Conservation (phyloP, 92 coral and sea anemone species). For the Scolanthus callimorphus region DNA sequence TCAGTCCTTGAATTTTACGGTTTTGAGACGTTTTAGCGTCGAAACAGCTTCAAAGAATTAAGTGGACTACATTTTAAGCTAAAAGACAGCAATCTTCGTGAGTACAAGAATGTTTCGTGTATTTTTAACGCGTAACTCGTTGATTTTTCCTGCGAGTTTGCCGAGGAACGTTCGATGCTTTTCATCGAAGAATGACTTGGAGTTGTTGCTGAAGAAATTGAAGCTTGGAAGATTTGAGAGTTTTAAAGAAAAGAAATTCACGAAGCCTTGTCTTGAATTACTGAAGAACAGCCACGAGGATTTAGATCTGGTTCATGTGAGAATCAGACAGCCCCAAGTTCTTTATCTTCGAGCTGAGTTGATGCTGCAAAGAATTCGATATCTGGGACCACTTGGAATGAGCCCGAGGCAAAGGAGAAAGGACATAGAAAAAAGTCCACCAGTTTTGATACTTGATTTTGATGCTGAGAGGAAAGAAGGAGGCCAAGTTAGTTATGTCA, state of each 20-base stretch:
- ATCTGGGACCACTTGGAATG: slow-evolving; percentile 62
- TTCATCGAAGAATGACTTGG: slow-evolving; percentile 39
- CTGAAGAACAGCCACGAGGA: slow-evolving; percentile 59
- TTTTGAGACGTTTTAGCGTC: too few species aligned
- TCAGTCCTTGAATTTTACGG: too few species aligned
- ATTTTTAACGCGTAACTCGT: background rate
- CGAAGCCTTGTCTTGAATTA: slow-evolving; percentile 49
- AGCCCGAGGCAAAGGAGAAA: slow-evolving; percentile 62
- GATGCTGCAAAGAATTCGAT: slow-evolving; percentile 59
- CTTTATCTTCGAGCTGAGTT: slow-evolving; percentile 66
- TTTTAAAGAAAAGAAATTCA: slow-evolving; percentile 22
- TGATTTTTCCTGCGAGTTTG: background rate
- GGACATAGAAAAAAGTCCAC: slow-evolving; percentile 64
- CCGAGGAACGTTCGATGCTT: background rate
- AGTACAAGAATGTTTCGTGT: slow-evolving; percentile 1
- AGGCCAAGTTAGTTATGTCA: slow-evolving; percentile 47
- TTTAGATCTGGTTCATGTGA: slow-evolving; percentile 53
- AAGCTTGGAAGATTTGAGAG: slow-evolving; percentile 51
- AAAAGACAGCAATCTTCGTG: too few species aligned
- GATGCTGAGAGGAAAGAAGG: slow-evolving; percentile 30
- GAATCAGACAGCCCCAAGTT: slow-evolving; percentile 65
- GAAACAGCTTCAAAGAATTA: too few species aligned
- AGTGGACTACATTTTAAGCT: too few species aligned
- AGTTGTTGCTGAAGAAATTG: slow-evolving; percentile 40
- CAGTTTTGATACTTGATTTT: slow-evolving; percentile 50